These are phyloP conservation scores for Conus canariensis DNA, from an alignment of 2,888 invertebrate species.

Conservation along the genomic window DNA sequence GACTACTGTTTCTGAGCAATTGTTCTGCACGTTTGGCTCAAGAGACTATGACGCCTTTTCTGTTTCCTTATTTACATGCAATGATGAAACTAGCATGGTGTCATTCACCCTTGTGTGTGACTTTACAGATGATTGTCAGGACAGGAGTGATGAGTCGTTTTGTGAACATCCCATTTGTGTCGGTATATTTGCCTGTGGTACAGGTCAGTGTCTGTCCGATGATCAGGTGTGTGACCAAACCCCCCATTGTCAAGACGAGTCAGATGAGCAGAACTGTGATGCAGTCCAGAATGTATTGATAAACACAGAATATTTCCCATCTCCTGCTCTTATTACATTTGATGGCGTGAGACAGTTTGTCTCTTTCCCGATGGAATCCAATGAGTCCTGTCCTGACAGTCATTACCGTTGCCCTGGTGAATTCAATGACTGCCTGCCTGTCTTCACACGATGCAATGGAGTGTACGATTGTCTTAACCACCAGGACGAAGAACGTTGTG, in stretches of 20 bases:
- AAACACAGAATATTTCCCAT: background rate
- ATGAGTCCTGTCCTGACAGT: background rate
- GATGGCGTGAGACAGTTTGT: background rate
- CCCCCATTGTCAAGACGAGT: background rate
- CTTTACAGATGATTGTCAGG: background rate
- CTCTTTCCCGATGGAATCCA: background rate
- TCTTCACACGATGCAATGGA: background rate
- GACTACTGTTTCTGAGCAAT: background rate
- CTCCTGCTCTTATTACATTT: background rate
- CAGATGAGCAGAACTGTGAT: background rate
- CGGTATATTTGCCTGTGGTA: background rate
- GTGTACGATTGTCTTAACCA: background rate
- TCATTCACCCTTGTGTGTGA: background rate
- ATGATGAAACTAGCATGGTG: background rate
- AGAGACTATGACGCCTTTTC: background rate
- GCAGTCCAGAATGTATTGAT: background rate
- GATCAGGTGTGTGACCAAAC: background rate
- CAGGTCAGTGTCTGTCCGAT: slow-evolving; percentile 2
- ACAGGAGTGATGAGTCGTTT: background rate
- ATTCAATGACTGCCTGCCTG: background rate
- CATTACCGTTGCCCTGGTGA: background rate
- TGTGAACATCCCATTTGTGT: background rate
- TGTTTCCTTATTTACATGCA: background rate
- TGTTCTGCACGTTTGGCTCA: background rate
- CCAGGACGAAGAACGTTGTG: background rate